These are phyloP conservation scores for Branchellion lobata DNA, from an alignment of 2,888 invertebrate genomes.

Conservation along the genomic window DNA sequence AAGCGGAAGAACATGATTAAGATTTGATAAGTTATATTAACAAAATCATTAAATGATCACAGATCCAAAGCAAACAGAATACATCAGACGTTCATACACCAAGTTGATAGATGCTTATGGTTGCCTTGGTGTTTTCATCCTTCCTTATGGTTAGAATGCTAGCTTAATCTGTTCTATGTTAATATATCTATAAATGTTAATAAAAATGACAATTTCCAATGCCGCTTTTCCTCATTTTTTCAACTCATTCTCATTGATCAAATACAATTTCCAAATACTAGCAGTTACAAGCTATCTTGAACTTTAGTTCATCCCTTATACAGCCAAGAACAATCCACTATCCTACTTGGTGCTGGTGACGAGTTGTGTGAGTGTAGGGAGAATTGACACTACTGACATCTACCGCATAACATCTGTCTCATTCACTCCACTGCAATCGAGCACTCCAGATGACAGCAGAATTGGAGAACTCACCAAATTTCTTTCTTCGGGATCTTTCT, in stretches of 20 bases:
- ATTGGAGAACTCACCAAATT: slow-evolving; percentile 72
- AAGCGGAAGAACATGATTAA: too few relatives aligned
- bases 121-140: slow-evolving; percentile 80
- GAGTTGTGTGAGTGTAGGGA: slow-evolving; percentile 93
- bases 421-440: slow-evolving; percentile 74
- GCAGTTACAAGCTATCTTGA: too few relatives aligned
- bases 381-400: slow-evolving; percentile 89
- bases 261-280: too few relatives aligned
- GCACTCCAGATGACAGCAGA: slow-evolving; percentile 61
- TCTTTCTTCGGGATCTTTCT: slow-evolving; percentile 95
- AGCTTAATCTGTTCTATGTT: not conserved
- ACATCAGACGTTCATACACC: slow-evolving; percentile 81
- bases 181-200: too few relatives aligned
- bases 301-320: too few relatives aligned
- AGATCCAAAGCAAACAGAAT: slow-evolving; percentile 83
- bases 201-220: not conserved
- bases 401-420: slow-evolving; percentile 90
- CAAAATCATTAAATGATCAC: slow-evolving; percentile 18
- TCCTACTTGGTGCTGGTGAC: slow-evolving; percentile 82
- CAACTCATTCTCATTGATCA: too few relatives aligned
- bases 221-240: not conserved
- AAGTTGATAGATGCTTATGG: slow-evolving; percentile 93
- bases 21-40: too few relatives aligned
- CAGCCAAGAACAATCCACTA: slow-evolving; percentile 56
- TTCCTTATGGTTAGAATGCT: slow-evolving; percentile 49